Conservation (phyloP, 1,140 invertebrate species). For the Cotesia chilonis region DNA sequence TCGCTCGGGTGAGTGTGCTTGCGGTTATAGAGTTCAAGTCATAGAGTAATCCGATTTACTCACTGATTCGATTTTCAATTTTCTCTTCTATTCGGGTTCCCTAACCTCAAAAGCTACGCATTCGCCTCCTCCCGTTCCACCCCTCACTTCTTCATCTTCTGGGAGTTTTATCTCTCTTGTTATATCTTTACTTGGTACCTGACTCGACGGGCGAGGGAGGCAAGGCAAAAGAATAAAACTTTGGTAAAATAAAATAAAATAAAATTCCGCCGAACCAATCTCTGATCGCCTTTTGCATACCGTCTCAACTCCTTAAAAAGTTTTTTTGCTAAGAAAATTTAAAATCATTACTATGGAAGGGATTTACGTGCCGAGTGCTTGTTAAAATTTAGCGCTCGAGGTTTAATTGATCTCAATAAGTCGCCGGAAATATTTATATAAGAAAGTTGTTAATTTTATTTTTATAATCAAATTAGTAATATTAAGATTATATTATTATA, state of each 20-base stretch:
- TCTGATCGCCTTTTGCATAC: conserved; percentile 15
- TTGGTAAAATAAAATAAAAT: conserved; percentile 2
- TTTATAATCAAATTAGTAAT: too few relatives aligned
- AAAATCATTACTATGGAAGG: background rate
- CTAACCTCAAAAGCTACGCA: conserved; percentile 48
- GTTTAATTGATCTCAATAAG: conserved; percentile 29
- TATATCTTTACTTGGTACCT: background rate
- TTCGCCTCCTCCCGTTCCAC: conserved; percentile 39
- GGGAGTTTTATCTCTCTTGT: background rate
- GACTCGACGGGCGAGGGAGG: background rate
- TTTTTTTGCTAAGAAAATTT: conserved; percentile 15
- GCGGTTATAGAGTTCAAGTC: conserved; percentile 50
- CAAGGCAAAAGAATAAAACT: conserved; percentile 19
- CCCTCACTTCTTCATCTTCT: background rate
- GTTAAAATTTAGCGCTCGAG: conserved; percentile 2
- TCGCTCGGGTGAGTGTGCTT: conserved; percentile 37
- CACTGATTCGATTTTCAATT: conserved; percentile 59
- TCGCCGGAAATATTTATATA: too few relatives aligned
- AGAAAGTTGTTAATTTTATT: too few relatives aligned
- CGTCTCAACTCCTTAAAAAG: background rate
- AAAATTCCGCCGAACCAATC: conserved; percentile 13
- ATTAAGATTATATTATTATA: too few relatives aligned
- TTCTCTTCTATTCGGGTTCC: conserved; percentile 51
- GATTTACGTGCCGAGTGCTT: conserved; percentile 14
- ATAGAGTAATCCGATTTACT: conserved; percentile 56